These are phyloP conservation scores for Antrozous pallidus DNA, from an alignment of 2,797 vertebrate species.

Conservation along the genomic window DNA sequence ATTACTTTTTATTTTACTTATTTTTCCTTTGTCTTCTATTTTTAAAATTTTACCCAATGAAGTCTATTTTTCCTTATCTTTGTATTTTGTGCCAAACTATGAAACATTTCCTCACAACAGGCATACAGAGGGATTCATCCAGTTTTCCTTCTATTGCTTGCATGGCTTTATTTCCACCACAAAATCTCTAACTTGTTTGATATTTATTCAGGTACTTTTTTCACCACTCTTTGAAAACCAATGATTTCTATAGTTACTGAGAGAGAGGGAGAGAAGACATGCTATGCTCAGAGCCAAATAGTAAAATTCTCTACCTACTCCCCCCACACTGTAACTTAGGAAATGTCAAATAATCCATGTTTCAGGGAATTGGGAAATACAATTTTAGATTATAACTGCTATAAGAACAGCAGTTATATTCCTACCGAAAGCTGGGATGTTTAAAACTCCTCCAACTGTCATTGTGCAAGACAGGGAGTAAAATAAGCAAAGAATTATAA, in stretches of 20 bases:
- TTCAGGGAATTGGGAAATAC: background rate
- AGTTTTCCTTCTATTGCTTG: background rate
- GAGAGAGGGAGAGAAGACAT: background rate
- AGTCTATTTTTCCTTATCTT: background rate
- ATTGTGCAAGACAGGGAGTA: background rate
- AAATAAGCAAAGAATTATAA: background rate
- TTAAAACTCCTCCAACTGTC: background rate
- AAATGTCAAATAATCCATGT: background rate
- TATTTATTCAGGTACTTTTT: background rate
- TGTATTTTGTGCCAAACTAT: background rate
- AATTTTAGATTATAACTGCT: background rate
- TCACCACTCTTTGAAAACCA: background rate
- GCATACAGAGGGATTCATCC: background rate
- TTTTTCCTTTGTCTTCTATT: background rate
- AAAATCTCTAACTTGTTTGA: background rate
- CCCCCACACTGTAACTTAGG: background rate
- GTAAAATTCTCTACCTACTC: background rate
- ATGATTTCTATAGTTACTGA: background rate
- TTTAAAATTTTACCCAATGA: background rate
- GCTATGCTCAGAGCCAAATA: background rate
- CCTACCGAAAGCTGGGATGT: background rate
- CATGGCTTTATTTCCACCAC: background rate
- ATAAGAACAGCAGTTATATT: background rate
- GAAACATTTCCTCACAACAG: background rate
- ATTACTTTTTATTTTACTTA: background rate